phyloP scores from a whole-genome alignment of 1,140 invertebrate genomes.

The Teleopsis dalmanni region DNA sequence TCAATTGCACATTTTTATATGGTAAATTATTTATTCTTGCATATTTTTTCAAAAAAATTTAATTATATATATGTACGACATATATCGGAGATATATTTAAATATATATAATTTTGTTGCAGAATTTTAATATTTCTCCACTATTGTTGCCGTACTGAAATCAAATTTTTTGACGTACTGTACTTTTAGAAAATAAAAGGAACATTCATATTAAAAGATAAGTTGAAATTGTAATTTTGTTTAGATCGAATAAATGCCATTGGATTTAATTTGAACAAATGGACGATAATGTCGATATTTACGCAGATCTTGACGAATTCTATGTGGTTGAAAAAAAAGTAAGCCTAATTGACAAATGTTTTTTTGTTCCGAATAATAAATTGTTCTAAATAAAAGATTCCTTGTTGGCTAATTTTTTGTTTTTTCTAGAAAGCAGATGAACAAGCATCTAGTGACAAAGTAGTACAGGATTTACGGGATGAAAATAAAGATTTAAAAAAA shows the following conservation, averaged over 20 bases:
- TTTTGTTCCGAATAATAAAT: not conserved
- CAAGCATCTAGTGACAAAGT: too few relatives aligned
- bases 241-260: too few relatives aligned
- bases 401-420: not conserved
- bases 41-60: too few relatives aligned
- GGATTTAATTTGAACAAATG: constrained; percentile 11
- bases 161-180: not conserved
- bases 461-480: constrained; percentile 14
- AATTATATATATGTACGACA: too few relatives aligned
- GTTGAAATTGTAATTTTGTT: not conserved
- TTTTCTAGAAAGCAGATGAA: constrained; percentile 18
- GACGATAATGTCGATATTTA: constrained; percentile 35
- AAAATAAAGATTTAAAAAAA: constrained; percentile 25
- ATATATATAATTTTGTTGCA: too few relatives aligned
- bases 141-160: too few relatives aligned
- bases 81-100: too few relatives aligned
- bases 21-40: too few relatives aligned
- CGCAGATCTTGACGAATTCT: constrained; percentile 36
- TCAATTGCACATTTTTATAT: too few relatives aligned
- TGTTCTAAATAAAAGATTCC: not conserved
- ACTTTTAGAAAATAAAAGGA: not conserved
- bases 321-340: constrained; percentile 28
- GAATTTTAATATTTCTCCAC: too few relatives aligned
- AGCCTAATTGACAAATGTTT: not conserved
- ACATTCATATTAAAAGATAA: not conserved